phyloP scores from a whole-genome alignment of 1,140 invertebrate genomes.

The Drosophila pectinifera region DNA sequence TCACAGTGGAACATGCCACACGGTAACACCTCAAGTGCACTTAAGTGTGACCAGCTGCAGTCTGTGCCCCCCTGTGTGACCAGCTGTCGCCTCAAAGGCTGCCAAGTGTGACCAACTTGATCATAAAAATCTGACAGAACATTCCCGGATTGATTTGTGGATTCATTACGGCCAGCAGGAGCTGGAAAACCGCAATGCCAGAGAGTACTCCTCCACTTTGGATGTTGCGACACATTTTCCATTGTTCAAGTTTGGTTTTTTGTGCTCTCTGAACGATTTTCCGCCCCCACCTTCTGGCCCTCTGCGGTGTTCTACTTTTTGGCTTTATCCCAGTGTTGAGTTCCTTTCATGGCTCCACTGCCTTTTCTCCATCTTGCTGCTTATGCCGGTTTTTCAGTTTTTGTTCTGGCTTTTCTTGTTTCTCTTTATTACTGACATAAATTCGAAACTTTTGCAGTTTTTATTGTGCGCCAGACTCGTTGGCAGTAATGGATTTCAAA shows the following conservation, averaged over 20 bases:
- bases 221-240: constrained; percentile 64
- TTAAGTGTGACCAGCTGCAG: constrained; percentile 5
- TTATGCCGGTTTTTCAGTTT: constrained; percentile 5
- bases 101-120: constrained; percentile 12
- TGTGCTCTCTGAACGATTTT: constrained; percentile 17
- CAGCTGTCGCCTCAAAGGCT: neutral
- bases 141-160: constrained; percentile 40
- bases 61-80: neutral
- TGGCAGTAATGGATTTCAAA: constrained; percentile 83
- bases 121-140: constrained; percentile 10
- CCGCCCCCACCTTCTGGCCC: constrained; percentile 10
- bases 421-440: constrained; percentile 74
- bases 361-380: constrained; percentile 27
- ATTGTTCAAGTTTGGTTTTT: constrained; percentile 71
- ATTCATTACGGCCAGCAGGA: constrained; percentile 31
- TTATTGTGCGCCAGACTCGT: constrained; percentile 80
- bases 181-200: constrained; percentile 12
- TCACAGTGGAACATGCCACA: constrained; percentile 57
- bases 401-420: constrained; percentile 4
- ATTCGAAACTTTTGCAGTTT: constrained; percentile 82
- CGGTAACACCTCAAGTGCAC: constrained; percentile 41
- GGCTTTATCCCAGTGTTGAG: constrained; percentile 66
- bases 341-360: constrained; percentile 67
- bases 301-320: constrained; percentile 67
- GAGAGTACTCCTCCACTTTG: constrained; percentile 42